Evolutionary conservation across 2,888 invertebrate genomes (phyloP).

Genomic region (Chironomus tentans): DNA sequence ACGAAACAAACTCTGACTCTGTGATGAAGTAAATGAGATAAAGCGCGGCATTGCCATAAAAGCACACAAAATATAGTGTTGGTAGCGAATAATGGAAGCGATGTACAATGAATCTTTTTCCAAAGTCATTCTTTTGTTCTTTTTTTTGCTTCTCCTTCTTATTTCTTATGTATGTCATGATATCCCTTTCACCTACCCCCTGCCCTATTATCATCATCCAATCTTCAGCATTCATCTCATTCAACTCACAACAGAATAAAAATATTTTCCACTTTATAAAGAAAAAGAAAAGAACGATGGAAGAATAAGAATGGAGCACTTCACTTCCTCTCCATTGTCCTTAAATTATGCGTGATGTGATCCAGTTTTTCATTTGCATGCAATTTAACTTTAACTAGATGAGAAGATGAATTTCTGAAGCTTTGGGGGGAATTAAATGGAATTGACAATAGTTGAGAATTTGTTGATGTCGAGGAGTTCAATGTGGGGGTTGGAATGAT

Average conservation of each 20-base stretch:
- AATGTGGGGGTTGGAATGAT: too few species aligned
- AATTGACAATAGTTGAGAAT: too few species aligned
- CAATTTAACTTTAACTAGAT: background rate
- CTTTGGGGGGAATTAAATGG: too few species aligned
- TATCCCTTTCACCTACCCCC: too few species aligned
- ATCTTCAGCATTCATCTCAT: too few species aligned
- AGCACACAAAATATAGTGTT: background rate
- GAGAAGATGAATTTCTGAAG: too few species aligned
- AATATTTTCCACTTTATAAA: background rate
- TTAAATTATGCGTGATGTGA: background rate
- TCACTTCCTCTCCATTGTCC: background rate
- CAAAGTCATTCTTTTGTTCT: too few species aligned
- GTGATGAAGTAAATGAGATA: slow-evolving; percentile 23
- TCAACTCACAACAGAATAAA: too few species aligned
- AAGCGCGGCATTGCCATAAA: slow-evolving; percentile 3
- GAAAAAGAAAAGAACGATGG: background rate
- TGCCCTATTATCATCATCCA: too few species aligned
- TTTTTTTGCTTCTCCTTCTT: too few species aligned
- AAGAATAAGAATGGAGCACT: background rate
- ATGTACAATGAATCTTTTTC: background rate
- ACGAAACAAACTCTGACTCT: slow-evolving; percentile 2
- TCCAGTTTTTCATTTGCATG: background rate
- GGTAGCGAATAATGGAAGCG: background rate
- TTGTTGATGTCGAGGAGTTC: too few species aligned
- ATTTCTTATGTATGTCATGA: too few species aligned